phyloP scores from a whole-genome alignment of 1,140 invertebrate species.

The Cryptotermes secundus region DNA sequence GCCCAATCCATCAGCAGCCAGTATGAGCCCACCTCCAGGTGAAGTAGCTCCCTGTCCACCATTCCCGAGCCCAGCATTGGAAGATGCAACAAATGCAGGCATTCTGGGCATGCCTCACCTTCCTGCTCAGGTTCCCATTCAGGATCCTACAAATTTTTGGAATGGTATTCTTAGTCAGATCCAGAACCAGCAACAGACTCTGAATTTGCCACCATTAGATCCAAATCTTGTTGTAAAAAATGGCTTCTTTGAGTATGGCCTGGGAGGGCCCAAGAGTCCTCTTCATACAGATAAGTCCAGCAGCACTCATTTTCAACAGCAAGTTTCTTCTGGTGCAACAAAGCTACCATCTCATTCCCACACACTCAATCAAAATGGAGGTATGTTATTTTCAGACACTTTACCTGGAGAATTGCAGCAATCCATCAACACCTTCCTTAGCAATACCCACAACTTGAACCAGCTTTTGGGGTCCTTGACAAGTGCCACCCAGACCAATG shows the following conservation, averaged over 20 bases:
- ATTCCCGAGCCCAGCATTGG: slow-evolving; percentile 23
- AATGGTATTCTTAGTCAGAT: slow-evolving; percentile 35
- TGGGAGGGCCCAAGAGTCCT: slow-evolving; percentile 30
- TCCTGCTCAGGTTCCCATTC: slow-evolving; percentile 31
- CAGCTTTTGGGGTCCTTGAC: slow-evolving; percentile 43
- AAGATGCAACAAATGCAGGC: slow-evolving; percentile 25
- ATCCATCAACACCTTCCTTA: slow-evolving; percentile 44
- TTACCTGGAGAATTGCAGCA: slow-evolving; percentile 44
- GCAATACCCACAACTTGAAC: slow-evolving; percentile 45
- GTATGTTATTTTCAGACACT: slow-evolving; percentile 22
- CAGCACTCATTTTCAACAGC: slow-evolving; percentile 23
- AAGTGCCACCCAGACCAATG: slow-evolving; percentile 35
- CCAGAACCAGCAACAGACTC: slow-evolving; percentile 26
- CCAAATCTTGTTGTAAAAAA: slow-evolving; percentile 28
- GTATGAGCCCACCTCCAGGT: slow-evolving; percentile 34
- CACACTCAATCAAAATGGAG: slow-evolving; percentile 28
- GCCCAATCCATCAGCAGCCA: slow-evolving; percentile 32
- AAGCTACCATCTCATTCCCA: slow-evolving; percentile 31
- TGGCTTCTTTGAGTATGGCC: slow-evolving; percentile 30
- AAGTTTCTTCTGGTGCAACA: slow-evolving; percentile 26
- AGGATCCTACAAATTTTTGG: slow-evolving; percentile 35
- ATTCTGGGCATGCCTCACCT: slow-evolving; percentile 25
- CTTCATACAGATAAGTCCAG: slow-evolving; percentile 28
- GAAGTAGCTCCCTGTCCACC: slow-evolving; percentile 36
- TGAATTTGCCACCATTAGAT: background rate